Percentiles rank a stretch among this genome's conserved stretches.
Evolutionary conservation across 2,888 invertebrate genomes (phyloP).

Genomic region (Chironomus tentans): DNA sequence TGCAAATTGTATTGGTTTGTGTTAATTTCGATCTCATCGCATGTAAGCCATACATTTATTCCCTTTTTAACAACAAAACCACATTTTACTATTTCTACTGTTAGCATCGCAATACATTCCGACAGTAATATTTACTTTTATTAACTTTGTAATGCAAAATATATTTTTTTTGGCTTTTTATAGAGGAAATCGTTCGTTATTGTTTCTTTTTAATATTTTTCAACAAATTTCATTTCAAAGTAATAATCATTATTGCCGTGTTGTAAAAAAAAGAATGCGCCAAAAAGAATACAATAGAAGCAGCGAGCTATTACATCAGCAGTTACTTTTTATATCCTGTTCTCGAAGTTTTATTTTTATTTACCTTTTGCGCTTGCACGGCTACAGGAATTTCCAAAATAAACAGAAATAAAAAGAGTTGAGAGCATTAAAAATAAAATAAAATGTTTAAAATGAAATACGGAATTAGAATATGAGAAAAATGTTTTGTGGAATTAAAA

Average conservation of each 20-base stretch:
- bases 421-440: no score
- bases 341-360: no score
- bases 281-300: not conserved
- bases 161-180: no score
- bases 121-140: no score
- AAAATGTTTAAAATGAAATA: not conserved
- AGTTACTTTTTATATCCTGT: not conserved
- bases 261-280: not conserved
- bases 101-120: no score
- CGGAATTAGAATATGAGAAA: not conserved
- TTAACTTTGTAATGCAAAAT: not conserved
- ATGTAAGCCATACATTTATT: not conserved
- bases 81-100: not conserved
- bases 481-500: not conserved
- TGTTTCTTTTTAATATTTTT: no score
- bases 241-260: no score
- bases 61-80: not conserved
- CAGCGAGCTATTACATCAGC: not conserved
- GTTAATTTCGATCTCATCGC: not conserved
- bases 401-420: no score
- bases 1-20: not conserved
- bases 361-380: no score
- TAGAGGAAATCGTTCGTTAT: no score
- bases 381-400: no score
- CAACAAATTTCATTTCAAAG: no score